Evolutionary conservation across 2,888 invertebrate species (phyloP), one percentile per base, ranked within the genome.

Genomic region (Dascillus cervinus): DNA sequence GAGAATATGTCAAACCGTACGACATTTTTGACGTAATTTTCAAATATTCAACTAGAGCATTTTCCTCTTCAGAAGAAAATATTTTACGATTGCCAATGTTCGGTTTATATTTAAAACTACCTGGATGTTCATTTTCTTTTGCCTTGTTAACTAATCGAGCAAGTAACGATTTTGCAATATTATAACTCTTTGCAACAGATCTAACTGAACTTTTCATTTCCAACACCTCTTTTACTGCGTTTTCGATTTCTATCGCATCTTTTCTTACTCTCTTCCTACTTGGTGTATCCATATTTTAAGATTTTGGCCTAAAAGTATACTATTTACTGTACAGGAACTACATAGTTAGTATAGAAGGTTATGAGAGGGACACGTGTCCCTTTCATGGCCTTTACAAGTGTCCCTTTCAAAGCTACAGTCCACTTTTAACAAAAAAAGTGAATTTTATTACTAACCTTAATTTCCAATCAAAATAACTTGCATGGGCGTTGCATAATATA

Each of bases 401-500:
- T n/a, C n/a, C 22, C 22, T 22, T 22, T 22, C 22, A 22, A 22
- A 22, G 22, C 22, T 22, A 22, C 4, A 22, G n/a, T 22, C n/a
- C 22, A 22, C 22, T 22, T 22, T 22, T 22, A 22, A 22, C 22
- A 22, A 22, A 22, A 22, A 22, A 22, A 22, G n/a, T n/a, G n/a
- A n/a, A n/a, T n/a, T n/a, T n/a, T n/a, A n/a, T n/a, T n/a, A n/a
- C n/a, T n/a, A 23, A 11, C 23, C n/a, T 23, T 11, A 23, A 23
- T 23, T 23, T 23, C 23, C 13, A 23, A 23, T 23, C 5, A 23
- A 23, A 23, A 23, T 23, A 9, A 23, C 23, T 23, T 23, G 10
- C 23, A 23, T 23, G 13, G 11, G 23, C 23, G 4, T n/a, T n/a
- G n/a, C n/a, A n/a, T n/a, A n/a, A n/a, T n/a, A n/a, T n/a, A n/a